Base-by-base conservation (phyloP, 2,113 vertebrate species). In the Neotoma lepida region DNA sequence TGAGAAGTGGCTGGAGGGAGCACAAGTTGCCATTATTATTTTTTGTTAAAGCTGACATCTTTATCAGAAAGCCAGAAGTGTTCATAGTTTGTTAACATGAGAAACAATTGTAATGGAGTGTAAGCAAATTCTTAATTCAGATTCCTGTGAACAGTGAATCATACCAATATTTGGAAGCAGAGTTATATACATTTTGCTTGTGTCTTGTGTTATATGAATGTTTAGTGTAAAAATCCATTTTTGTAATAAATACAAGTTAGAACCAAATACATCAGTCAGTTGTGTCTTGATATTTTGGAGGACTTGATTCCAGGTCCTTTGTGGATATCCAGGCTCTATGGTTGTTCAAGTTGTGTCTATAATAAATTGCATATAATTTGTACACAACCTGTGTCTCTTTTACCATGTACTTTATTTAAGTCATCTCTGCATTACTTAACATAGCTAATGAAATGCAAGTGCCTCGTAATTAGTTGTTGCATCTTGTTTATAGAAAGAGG, bases 171-270 rank as follows among this genome's bases (percentile, higher is more conserved):
- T 94, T 13, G 46, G 14, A 63, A 77, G 41, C 39, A 86, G 28
- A 73, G 74, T 81, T 76, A 81, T 12, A 86, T 18, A n/a, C 71
- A 61, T 84, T 95, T 95, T 92, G 70, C 46, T 73, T 76, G 77
- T 86, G 17, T 39, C 8, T 64, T 46, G 26, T 68, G 33, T 18
- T 93, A 41, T 86, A 46, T 54, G 26, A 14, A 30, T 41, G 73
- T 24, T 46, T 76, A 89, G 76, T 13, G 35, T 81, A 86, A 68
- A 82, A 46, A 89, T 81, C 54, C 17, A 41, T 85, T 82, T 89
- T 89, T 78, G 58, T 89, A 35, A 28, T 77, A n/a, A 88, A 41
- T 86, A 26, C 33, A 94, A 63, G 30, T 89, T 17, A 81, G 33
- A 94, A 82, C 22, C 85, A 63, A 35, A 86, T 86, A 13, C 1